Percentiles rank a stretch among this genome's conserved stretches.
Conservation (phyloP, 2,888 invertebrate genomes). For the Agriotes lineatus region DNA sequence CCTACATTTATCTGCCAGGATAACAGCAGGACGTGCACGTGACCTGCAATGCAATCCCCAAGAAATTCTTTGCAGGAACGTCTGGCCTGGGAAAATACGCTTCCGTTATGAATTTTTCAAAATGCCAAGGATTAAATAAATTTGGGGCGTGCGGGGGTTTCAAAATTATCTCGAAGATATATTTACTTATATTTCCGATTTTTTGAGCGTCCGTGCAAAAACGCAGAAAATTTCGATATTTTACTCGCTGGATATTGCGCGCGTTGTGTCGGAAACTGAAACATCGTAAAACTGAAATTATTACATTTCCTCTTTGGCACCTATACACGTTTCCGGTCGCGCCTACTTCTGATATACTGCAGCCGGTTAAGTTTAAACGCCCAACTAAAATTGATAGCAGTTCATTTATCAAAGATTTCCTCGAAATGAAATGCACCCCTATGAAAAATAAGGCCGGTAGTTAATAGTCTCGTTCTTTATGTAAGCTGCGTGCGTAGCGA, state of each 20-base stretch:
- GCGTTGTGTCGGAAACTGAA: conserved; percentile 31
- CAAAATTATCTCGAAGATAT: neutral
- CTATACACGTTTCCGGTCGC: conserved; percentile 42
- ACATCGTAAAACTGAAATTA: conserved; percentile 42
- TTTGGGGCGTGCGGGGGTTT: neutral
- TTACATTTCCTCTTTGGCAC: conserved; percentile 43
- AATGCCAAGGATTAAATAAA: neutral
- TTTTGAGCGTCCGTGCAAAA: neutral
- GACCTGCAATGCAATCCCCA: conserved; percentile 50
- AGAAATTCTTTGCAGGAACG: conserved; percentile 23
- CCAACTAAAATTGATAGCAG: conserved; percentile 57
- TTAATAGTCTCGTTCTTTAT: conserved; percentile 58
- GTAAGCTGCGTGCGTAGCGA: conserved; percentile 55
- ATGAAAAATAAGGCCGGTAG: conserved; percentile 58
- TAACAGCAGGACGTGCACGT: conserved; percentile 58
- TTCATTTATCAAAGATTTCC: conserved; percentile 59
- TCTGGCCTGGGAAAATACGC: conserved; percentile 15
- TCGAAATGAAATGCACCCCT: conserved; percentile 58
- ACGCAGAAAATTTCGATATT: neutral
- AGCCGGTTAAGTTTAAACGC: conserved; percentile 44
- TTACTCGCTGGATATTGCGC: neutral
- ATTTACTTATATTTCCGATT: neutral
- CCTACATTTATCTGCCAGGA: conserved; percentile 59
- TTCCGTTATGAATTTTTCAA: conserved; percentile 18
- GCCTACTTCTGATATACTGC: conserved; percentile 42